phyloP scores from a whole-genome alignment of 1,140 invertebrate species.

The Mamestra configurata region DNA sequence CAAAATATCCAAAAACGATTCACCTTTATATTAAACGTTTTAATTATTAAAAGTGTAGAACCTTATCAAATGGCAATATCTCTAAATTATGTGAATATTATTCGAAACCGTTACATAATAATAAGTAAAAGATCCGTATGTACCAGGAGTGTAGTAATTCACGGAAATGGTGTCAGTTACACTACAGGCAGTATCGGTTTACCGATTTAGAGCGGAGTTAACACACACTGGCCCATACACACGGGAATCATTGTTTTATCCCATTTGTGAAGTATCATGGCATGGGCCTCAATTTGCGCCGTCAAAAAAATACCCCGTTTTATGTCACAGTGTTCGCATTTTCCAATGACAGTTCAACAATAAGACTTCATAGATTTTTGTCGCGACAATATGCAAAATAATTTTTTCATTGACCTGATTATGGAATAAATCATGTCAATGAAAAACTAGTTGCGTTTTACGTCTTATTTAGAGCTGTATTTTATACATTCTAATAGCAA shows the following conservation, averaged over 20 bases:
- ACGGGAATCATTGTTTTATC: not conserved
- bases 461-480: too few relatives aligned
- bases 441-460: too few relatives aligned
- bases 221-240: not conserved
- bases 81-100: not conserved
- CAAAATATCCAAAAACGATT: not conserved
- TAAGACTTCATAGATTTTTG: too few relatives aligned
- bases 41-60: not conserved
- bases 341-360: too few relatives aligned
- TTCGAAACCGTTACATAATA: not conserved
- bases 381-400: too few relatives aligned
- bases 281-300: too few relatives aligned
- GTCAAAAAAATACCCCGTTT: too few relatives aligned
- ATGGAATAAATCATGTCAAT: too few relatives aligned
- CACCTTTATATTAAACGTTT: not conserved
- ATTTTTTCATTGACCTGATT: too few relatives aligned
- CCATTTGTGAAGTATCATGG: too few relatives aligned
- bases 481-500: not conserved
- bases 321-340: too few relatives aligned
- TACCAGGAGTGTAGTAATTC: slow-evolving; percentile 3
- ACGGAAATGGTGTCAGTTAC: slow-evolving; percentile 35
- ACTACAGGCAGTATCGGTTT: slow-evolving; percentile 6
- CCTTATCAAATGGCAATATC: not conserved
- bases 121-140: slow-evolving; percentile 12
- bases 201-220: slow-evolving; percentile 17